These are phyloP conservation scores for Colletes latitarsis DNA, from an alignment of 1,140 invertebrate genomes.

Conservation along the genomic window DNA sequence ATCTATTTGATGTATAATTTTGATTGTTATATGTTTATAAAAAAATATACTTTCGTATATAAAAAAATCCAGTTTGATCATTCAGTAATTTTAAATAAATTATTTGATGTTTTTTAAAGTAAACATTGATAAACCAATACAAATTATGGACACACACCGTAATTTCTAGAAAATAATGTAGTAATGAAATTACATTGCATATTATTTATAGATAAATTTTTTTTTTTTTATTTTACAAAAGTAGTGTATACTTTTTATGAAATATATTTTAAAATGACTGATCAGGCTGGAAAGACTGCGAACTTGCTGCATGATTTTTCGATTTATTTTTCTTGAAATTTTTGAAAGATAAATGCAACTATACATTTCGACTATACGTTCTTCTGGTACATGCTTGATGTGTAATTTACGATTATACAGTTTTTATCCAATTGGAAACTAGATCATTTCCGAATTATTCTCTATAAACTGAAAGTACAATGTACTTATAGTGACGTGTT, in stretches of 20 bases:
- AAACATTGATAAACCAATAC: neutral
- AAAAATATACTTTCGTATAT: conserved; percentile 13
- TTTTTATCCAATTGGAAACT: neutral
- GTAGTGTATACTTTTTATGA: conserved; percentile 1
- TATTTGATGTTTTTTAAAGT: neutral
- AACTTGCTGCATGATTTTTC: neutral
- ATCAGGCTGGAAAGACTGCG: conserved; percentile 11
- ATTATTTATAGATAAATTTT: neutral
- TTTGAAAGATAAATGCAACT: neutral
- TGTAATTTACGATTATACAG: conserved; percentile 21
- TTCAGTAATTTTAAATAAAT: neutral
- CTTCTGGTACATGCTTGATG: conserved; percentile 1
- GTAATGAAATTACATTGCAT: neutral
- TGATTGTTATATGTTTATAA: conserved; percentile 39
- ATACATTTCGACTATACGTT: conserved; percentile 4
- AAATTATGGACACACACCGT: neutral
- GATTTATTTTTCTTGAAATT: conserved; percentile 10
- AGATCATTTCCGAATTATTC: conserved; percentile 44
- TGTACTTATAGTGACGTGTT: conserved; percentile 30
- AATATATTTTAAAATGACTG: neutral
- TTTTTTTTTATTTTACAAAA: too few relatives aligned
- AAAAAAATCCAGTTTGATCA: conserved; percentile 36
- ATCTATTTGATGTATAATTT: conserved; percentile 21
- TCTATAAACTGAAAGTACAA: conserved; percentile 47
- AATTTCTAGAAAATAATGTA: conserved; percentile 1